These are phyloP conservation scores for Psococerastis gibbosa DNA, from an alignment of 2,888 invertebrate species.

Conservation along the genomic window DNA sequence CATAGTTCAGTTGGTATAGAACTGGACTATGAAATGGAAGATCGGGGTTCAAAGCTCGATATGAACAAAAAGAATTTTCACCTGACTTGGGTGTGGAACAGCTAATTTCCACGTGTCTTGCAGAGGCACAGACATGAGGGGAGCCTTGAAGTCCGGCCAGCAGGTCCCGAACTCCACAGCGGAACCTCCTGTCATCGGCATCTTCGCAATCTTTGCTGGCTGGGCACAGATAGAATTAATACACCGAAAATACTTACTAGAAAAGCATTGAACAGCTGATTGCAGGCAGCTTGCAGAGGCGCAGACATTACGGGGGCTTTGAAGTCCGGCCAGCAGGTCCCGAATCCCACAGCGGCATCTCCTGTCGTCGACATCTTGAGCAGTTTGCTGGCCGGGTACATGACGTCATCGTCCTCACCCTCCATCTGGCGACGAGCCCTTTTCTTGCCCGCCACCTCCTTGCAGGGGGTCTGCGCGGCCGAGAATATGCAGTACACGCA, in stretches of 20 bases:
- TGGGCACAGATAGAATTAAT: too few relatives aligned
- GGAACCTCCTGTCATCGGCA: constrained; percentile 3
- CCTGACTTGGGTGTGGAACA: too few relatives aligned
- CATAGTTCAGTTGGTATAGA: too few relatives aligned
- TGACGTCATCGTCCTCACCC: constrained; percentile 18
- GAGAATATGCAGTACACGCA: constrained; percentile 55
- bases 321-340: constrained; percentile 1
- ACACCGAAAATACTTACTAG: constrained; percentile 4
- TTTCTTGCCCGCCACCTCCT: constrained; percentile 31
- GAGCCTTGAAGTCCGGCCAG: constrained; percentile 1
- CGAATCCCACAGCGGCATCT: constrained; percentile 9
- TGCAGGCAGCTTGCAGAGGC: constrained; percentile 8
- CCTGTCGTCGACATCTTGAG: constrained; percentile 8
- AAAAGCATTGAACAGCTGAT: constrained; percentile 8
- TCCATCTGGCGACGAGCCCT: constrained; percentile 36
- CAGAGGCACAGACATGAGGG: constrained; percentile 1
- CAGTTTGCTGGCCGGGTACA: constrained; percentile 5
- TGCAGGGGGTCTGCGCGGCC: constrained; percentile 22
- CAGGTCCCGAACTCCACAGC: constrained; percentile 7
- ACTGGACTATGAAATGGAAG: too few relatives aligned
- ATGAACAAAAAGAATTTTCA: too few relatives aligned
- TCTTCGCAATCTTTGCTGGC: too few relatives aligned
- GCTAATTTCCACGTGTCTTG: too few relatives aligned
- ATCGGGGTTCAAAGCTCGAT: too few relatives aligned
- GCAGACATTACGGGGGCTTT: not conserved